Base-by-base conservation (phyloP, 2,888 invertebrate genomes). In the Biston betularia region DNA sequence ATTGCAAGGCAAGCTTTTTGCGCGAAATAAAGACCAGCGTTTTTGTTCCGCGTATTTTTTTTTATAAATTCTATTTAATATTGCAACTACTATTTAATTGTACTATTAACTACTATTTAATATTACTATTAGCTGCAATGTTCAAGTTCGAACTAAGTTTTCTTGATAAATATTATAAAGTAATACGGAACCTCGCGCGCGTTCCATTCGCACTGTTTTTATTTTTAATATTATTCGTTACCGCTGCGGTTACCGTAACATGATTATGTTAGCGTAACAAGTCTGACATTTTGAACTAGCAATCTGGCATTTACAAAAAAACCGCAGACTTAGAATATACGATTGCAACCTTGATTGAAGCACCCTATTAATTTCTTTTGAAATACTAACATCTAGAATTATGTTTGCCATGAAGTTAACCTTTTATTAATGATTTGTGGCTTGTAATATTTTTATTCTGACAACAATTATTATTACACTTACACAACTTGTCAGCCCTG, bases 231-330 rank as follows among this genome's bases (percentile, higher is more conserved):
- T 44, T 4, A 44, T 44, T 24, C 24, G 44, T 44, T 44, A 44
- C n/a, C 5, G 0, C 11, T 11, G 44, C 12, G 11, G 14, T 15
- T 14, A 24, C 8, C 46, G 14, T 24, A 48, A 48, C 24, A 15
- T 10, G 11, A 10, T 48, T 34, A 50, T 6, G 49, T 12, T 34
- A 50, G 12, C 50, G 34, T 50, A 50, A 50, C 34, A 11, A 48
- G 9, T 15, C 24, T 48, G 48, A 24, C 24, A 48, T 48, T 48
- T 48, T 9, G 24, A 8, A n/a, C 44, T 44, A n/a, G 6, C 12
- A 50, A 12, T 6, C n/a, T 50, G 50, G n/a, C 34, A 50, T 50
- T 50, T 45, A 11, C 24, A 24, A 34, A 33, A 49, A 49, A 49
- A 49, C 49, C 49, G 49, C 49, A 49, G 12, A 49, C 5, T 24